These are phyloP conservation scores for Parazoanthus atlanticus DNA, from an alignment of 92 coral and sea anemone genomes.

Conservation along the genomic window DNA sequence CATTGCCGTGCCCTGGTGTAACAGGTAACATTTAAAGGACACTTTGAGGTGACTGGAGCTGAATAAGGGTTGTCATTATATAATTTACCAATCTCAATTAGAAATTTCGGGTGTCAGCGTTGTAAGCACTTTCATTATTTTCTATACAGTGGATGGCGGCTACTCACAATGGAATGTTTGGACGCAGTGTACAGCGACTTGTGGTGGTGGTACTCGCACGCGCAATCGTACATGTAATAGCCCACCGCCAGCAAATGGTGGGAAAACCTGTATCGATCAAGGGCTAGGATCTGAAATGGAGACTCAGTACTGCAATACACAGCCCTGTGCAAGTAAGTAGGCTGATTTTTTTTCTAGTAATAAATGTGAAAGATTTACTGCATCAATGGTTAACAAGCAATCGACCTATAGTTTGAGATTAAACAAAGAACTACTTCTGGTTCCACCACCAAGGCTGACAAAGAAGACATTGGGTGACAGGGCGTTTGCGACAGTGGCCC, in stretches of 20 bases:
- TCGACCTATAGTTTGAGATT: too few relatives aligned
- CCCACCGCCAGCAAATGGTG: constrained; percentile 91
- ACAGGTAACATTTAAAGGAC: constrained; percentile 60
- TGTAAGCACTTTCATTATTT: neutral
- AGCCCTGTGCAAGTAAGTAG: constrained; percentile 87
- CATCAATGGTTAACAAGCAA: neutral
- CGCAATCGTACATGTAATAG: constrained; percentile 80
- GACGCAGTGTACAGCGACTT: constrained; percentile 88
- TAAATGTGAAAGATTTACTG: neutral
- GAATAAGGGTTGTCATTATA: too few relatives aligned
- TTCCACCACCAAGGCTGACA: too few relatives aligned
- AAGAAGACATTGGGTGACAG: too few relatives aligned
- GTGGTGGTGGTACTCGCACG: constrained; percentile 94
- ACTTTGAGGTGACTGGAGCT: too few relatives aligned
- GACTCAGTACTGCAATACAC: constrained; percentile 75
- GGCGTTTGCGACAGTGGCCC: too few relatives aligned
- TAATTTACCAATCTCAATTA: too few relatives aligned
- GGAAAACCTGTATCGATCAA: constrained; percentile 90
- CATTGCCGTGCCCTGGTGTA: constrained; percentile 87
- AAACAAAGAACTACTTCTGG: too few relatives aligned
- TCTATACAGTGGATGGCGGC: constrained; percentile 78
- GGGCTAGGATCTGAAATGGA: constrained; percentile 85
- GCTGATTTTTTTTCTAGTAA: neutral
- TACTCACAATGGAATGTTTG: constrained; percentile 85
- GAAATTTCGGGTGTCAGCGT: neutral